phyloP scores from a whole-genome alignment of 1,140 invertebrate species.

The Pinna nobilis region DNA sequence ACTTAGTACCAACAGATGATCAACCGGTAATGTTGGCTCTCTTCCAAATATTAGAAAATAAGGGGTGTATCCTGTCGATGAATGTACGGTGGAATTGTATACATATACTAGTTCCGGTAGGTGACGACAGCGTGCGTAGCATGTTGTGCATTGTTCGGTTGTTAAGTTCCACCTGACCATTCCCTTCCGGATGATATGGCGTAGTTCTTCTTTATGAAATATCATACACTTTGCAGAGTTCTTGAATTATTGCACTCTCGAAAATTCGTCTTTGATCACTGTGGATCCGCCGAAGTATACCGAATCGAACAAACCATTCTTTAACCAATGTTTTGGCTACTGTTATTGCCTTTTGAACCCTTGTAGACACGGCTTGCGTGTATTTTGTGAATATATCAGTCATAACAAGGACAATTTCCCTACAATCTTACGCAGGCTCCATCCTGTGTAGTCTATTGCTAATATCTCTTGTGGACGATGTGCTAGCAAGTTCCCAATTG shows the following conservation, averaged over 20 bases:
- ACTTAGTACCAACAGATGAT: not conserved
- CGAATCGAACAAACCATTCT: slow-evolving; percentile 25
- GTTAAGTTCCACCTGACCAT: not conserved
- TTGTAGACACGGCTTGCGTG: slow-evolving; percentile 13
- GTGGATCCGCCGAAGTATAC: slow-evolving; percentile 35
- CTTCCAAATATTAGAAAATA: slow-evolving; percentile 2
- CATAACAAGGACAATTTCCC: slow-evolving; percentile 48
- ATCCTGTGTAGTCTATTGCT: slow-evolving; percentile 31
- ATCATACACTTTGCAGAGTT: not conserved
- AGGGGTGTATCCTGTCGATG: not conserved
- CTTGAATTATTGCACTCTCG: not conserved
- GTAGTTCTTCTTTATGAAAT: not conserved
- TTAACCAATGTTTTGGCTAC: slow-evolving; percentile 4
- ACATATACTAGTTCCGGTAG: not conserved
- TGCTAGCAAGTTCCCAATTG: slow-evolving; percentile 30
- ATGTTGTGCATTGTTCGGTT: not conserved
- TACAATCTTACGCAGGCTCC: slow-evolving; percentile 13
- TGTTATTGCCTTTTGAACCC: slow-evolving; percentile 18
- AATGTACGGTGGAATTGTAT: slow-evolving; percentile 2
- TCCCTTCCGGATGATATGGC: slow-evolving; percentile 1
- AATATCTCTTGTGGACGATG: slow-evolving; percentile 31
- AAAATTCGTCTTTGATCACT: slow-evolving; percentile 12
- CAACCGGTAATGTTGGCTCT: slow-evolving; percentile 5
- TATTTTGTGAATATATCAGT: slow-evolving; percentile 45
- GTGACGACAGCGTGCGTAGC: not conserved